These are phyloP conservation scores for Caenorhabditis panamensis DNA, from an alignment of 2,888 invertebrate genomes.

Conservation along the genomic window DNA sequence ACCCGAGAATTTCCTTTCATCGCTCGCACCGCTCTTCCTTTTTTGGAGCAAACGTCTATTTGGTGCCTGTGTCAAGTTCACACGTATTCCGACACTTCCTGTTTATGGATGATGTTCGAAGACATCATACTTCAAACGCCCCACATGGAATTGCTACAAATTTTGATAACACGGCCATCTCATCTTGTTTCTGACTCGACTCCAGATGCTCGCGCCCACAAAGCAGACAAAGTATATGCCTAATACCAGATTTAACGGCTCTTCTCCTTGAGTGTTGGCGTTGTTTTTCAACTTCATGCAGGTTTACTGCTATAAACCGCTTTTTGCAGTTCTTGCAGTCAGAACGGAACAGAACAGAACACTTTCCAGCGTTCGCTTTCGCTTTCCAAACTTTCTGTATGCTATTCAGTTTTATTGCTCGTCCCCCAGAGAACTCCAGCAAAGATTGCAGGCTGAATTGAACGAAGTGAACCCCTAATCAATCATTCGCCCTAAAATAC, in stretches of 20 bases:
- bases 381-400: background rate
- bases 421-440: background rate
- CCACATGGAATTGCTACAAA: background rate
- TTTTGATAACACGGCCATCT: background rate
- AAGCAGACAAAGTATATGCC: background rate
- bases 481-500: background rate
- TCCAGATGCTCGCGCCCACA: background rate
- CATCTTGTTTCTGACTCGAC: conserved; percentile 1
- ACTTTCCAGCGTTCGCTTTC: no score
- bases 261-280: background rate
- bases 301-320: conserved; percentile 25
- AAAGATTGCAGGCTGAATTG: background rate
- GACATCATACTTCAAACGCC: background rate
- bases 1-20: conserved; percentile 25
- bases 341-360: conserved; percentile 2
- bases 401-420: background rate
- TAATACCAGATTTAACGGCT: conserved; percentile 14
- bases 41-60: conserved; percentile 1
- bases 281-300: conserved; percentile 12
- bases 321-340: conserved; percentile 8
- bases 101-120: conserved; percentile 13
- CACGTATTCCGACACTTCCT: background rate
- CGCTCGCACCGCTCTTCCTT: conserved; percentile 11
- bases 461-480: conserved; percentile 10
- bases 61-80: background rate